A percentile compares a stretch with the other conserved stretches of the same genome.
These are phyloP conservation scores for Salpingus planirostris DNA, from an alignment of 2,888 invertebrate species.

Conservation along the genomic window DNA sequence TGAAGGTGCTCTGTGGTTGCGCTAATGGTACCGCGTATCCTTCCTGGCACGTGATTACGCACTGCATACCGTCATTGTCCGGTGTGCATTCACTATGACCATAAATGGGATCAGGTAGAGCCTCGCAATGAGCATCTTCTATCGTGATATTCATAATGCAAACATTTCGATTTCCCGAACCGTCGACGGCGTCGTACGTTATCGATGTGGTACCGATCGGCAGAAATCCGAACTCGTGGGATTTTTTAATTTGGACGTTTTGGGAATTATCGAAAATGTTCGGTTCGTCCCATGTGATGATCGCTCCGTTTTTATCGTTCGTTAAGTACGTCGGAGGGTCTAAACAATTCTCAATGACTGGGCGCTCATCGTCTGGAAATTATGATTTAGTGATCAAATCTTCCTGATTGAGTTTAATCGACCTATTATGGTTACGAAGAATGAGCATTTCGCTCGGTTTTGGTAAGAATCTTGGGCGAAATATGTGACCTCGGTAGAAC, in stretches of 20 bases:
- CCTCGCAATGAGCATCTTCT: conserved; percentile 39
- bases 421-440: conserved; percentile 48
- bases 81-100: conserved; percentile 32
- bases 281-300: conserved; percentile 53
- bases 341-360: conserved; percentile 49
- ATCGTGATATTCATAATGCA: conserved; percentile 54
- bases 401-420: background rate
- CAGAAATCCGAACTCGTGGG: conserved; percentile 43
- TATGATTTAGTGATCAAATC: conserved; percentile 1
- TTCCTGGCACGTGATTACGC: conserved; percentile 50
- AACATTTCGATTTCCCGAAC: conserved; percentile 48
- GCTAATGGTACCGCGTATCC: conserved; percentile 52
- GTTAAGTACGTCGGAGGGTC: conserved; percentile 47
- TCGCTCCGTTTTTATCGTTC: conserved; percentile 31
- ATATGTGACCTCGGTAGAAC: conserved; percentile 50
- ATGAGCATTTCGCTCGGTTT: conserved; percentile 53
- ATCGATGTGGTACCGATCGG: conserved; percentile 48
- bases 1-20: conserved; percentile 12
- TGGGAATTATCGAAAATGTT: conserved; percentile 50
- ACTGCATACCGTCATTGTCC: conserved; percentile 34
- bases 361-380: conserved; percentile 46
- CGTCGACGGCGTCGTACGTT: conserved; percentile 50
- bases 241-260: conserved; percentile 34
- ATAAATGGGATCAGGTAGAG: conserved; percentile 30
- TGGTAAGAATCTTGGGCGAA: conserved; percentile 52